Evolutionary conservation across 2,113 vertebrate species (phyloP).

Genomic region (Coryphaenoides rupestris): DNA sequence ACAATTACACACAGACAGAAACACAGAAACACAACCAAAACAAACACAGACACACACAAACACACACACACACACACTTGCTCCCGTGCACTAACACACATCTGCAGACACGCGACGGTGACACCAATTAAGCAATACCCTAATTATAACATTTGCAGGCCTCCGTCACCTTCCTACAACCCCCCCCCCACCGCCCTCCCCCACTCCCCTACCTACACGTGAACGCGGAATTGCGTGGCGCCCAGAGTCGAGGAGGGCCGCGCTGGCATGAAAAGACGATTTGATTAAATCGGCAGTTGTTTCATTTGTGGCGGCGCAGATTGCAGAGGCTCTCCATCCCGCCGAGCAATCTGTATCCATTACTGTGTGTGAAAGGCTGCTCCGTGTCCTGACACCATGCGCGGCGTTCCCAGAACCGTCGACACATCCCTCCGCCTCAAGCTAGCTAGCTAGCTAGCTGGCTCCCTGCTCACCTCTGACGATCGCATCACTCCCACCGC

Average conservation of each 20-base stretch:
- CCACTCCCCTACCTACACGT: constrained; percentile 58
- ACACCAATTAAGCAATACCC: constrained; percentile 65
- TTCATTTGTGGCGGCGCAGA: constrained; percentile 78
- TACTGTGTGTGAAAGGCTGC: constrained; percentile 70
- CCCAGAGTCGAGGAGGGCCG: constrained; percentile 76
- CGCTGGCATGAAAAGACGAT: constrained; percentile 74
- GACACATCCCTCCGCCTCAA: no score
- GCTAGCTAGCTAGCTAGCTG: no score
- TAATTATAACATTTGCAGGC: constrained; percentile 76
- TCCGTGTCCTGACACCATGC: constrained; percentile 64
- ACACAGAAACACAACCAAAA: not conserved
- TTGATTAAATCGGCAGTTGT: constrained; percentile 79
- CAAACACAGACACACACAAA: constrained; percentile 1
- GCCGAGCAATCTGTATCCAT: constrained; percentile 75
- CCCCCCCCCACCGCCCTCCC: constrained; percentile 18
- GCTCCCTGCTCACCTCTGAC: no score
- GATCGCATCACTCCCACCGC: no score
- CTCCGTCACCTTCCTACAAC: constrained; percentile 45
- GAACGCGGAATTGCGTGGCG: constrained; percentile 76
- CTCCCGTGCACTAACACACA: not conserved
- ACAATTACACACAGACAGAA: not conserved
- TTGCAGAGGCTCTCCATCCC: constrained; percentile 75
- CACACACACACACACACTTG: not conserved
- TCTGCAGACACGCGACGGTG: constrained; percentile 21
- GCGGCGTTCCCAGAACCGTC: no score